phyloP scores from a whole-genome alignment of 2,888 invertebrate genomes.

The Eucriotettix oculatus region DNA sequence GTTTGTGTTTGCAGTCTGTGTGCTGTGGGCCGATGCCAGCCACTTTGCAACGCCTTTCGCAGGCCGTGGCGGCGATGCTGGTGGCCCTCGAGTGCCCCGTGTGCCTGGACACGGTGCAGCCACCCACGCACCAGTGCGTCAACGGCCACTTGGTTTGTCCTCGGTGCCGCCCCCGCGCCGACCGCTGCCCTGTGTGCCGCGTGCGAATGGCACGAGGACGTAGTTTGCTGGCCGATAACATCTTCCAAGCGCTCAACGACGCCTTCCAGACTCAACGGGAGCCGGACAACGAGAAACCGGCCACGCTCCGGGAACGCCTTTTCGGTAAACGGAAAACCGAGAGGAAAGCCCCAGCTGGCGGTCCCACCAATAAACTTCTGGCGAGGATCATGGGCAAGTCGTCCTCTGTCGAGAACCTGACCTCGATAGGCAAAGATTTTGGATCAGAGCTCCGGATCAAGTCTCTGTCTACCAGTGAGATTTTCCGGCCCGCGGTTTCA shows the following conservation, averaged over 20 bases:
- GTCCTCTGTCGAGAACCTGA: conserved; percentile 32
- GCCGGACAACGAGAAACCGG: conserved; percentile 19
- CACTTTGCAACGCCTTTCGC: conserved; percentile 32
- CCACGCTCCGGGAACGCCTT: conserved; percentile 30
- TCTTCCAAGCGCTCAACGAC: conserved; percentile 9
- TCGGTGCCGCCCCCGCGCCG: conserved; percentile 12
- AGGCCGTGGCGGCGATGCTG: conserved; percentile 33
- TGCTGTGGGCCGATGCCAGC: conserved; percentile 39
- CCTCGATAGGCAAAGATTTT: conserved; percentile 14
- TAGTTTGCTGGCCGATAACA: conserved; percentile 36
- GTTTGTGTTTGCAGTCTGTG: conserved; percentile 20
- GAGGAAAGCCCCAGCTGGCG: too few relatives aligned
- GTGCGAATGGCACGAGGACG: conserved; percentile 29
- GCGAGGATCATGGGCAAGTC: conserved; percentile 30
- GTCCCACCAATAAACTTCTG: conserved; percentile 30
- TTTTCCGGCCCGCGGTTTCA: conserved; percentile 3
- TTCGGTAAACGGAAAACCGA: conserved; percentile 19
- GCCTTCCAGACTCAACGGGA: conserved; percentile 13
- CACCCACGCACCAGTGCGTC: conserved; percentile 16
- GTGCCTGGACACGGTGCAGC: conserved; percentile 16
- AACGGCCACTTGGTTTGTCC: conserved; percentile 16
- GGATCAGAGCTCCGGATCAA: conserved; percentile 22
- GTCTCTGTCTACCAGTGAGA: conserved; percentile 27
- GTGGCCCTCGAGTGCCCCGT: conserved; percentile 20
- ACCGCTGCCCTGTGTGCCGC: conserved; percentile 14